These are phyloP conservation scores for Amblyornis subalaris DNA, from an alignment of 2,113 vertebrate genomes.

Conservation along the genomic window DNA sequence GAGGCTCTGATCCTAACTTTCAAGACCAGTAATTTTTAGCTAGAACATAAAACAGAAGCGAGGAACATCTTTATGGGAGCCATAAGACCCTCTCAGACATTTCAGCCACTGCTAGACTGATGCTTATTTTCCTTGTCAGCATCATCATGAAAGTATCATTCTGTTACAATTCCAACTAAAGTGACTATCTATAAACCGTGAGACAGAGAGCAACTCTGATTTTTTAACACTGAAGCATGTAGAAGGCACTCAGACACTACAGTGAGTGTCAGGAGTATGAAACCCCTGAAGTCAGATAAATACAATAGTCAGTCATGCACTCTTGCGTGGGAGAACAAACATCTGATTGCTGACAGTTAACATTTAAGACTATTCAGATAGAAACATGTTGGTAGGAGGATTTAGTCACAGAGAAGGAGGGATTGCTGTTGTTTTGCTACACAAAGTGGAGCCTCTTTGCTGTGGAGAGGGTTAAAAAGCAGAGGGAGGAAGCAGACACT, in stretches of 20 bases:
- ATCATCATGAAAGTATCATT: not conserved
- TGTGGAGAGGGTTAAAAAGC: not conserved
- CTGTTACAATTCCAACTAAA: not conserved
- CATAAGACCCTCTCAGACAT: not conserved
- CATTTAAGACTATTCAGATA: not conserved
- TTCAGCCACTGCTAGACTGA: not conserved
- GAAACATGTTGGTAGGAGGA: not conserved
- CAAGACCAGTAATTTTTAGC: not conserved
- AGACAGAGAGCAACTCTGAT: not conserved
- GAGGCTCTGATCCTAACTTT: not conserved
- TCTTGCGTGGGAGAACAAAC: not conserved
- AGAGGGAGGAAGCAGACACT: not conserved
- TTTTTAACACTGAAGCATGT: not conserved
- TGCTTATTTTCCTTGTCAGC: not conserved
- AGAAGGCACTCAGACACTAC: not conserved
- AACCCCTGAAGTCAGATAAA: not conserved
- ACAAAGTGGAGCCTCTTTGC: not conserved
- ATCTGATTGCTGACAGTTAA: not conserved
- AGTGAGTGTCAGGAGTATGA: not conserved
- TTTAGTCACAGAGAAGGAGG: not conserved
- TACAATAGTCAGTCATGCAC: not conserved
- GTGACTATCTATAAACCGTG: too few relatives aligned
- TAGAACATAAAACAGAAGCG: not conserved
- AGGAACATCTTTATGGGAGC: not conserved
- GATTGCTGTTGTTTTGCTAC: not conserved